Conservation (phyloP, 2,888 invertebrate species). For the Drosophila neonasuta region DNA sequence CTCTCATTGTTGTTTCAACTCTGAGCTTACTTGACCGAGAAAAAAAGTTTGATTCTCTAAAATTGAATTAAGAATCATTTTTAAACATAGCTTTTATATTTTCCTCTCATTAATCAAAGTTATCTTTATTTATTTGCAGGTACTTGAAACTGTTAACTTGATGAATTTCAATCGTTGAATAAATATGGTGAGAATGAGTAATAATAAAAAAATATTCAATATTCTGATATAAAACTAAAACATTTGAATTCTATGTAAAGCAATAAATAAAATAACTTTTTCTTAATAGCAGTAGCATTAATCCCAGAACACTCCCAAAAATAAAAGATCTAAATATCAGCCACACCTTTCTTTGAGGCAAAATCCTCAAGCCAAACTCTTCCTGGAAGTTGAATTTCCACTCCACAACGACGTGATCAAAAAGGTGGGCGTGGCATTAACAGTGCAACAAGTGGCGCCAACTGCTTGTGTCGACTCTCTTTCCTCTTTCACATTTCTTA, state of each 20-base stretch:
- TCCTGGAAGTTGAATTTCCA: slow-evolving; percentile 40
- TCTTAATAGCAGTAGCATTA: neutral
- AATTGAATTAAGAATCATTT: neutral
- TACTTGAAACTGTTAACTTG: slow-evolving; percentile 13
- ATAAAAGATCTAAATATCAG: slow-evolving; percentile 4
- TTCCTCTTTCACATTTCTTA: slow-evolving; percentile 30
- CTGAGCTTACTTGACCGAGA: neutral
- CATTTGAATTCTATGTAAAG: neutral
- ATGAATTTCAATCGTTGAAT: accelerated
- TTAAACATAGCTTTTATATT: neutral
- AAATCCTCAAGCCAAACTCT: slow-evolving; percentile 24
- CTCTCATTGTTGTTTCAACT: neutral
- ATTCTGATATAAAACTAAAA: neutral
- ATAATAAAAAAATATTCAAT: too few species aligned
- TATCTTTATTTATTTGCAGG: slow-evolving; percentile 47
- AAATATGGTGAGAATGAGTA: slow-evolving; percentile 2
- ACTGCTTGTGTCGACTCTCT: slow-evolving; percentile 8
- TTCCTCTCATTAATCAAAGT: neutral
- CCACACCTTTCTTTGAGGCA: slow-evolving; percentile 41
- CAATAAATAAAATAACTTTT: neutral
- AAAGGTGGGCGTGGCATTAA: slow-evolving; percentile 26
- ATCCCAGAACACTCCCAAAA: slow-evolving; percentile 10
- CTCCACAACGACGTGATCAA: slow-evolving; percentile 10
- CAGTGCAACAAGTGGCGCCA: slow-evolving; percentile 52
- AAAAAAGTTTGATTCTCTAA: neutral